These are phyloP conservation scores for Lasioglossum calceatum DNA, from an alignment of 2,888 invertebrate species.

Conservation along the genomic window DNA sequence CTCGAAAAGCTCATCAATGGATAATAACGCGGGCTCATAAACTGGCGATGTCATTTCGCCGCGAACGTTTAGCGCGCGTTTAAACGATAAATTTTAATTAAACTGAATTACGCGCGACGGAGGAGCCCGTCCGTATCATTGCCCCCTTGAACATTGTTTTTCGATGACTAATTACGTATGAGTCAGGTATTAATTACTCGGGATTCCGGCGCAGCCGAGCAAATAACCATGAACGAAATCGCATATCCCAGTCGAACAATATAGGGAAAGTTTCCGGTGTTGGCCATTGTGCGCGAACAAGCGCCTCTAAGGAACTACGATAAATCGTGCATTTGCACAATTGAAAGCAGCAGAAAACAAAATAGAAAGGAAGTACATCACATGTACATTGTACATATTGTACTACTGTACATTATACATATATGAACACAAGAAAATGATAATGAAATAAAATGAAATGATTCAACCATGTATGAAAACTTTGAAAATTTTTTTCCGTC, in stretches of 20 bases:
- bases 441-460: not conserved
- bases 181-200: slow-evolving; percentile 51
- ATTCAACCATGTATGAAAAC: not conserved
- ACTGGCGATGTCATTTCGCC: slow-evolving; percentile 24
- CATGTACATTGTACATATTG: too few relatives aligned
- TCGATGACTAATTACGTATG: slow-evolving; percentile 54
- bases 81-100: slow-evolving; percentile 51
- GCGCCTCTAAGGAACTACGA: slow-evolving; percentile 17
- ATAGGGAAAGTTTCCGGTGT: slow-evolving; percentile 21
- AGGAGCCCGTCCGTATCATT: slow-evolving; percentile 32
- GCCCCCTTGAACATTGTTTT: slow-evolving; percentile 40
- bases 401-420: too few relatives aligned
- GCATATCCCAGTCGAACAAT: slow-evolving; percentile 25
- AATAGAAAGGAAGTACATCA: not conserved
- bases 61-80: slow-evolving; percentile 28
- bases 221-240: slow-evolving; percentile 42
- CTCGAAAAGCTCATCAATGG: slow-evolving; percentile 13
- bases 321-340: slow-evolving; percentile 12
- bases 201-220: not conserved
- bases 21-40: slow-evolving; percentile 8
- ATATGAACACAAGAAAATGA: not conserved
- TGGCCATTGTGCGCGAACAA: not conserved
- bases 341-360: not conserved
- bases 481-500: not conserved
- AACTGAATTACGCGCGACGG: slow-evolving; percentile 26